These are phyloP conservation scores for Macrotus californicus DNA, from an alignment of 2,113 vertebrate species.

Conservation along the genomic window DNA sequence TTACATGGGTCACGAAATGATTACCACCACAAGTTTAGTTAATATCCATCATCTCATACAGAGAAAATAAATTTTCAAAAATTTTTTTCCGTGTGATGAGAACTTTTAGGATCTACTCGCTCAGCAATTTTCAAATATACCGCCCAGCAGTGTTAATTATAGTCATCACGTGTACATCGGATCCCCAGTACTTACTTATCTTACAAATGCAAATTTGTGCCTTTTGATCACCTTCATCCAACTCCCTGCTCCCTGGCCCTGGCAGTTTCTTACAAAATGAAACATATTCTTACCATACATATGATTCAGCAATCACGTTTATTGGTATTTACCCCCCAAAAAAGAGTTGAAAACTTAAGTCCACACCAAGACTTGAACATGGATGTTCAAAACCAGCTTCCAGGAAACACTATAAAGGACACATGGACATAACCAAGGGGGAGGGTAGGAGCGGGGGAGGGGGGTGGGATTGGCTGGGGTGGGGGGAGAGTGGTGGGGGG, in stretches of 20 bases:
- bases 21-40: neutral
- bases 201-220: neutral
- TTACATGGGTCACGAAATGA: neutral
- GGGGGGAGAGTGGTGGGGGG: no score
- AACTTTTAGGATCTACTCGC: neutral
- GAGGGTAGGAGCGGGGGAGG: no score
- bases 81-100: neutral
- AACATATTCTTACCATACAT: neutral
- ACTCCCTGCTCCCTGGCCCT: neutral
- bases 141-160: neutral
- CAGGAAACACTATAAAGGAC: no score
- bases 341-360: neutral
- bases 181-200: neutral
- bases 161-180: neutral
- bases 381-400: neutral
- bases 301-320: neutral
- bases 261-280: neutral
- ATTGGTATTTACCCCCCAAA: neutral
- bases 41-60: neutral
- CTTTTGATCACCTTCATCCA: neutral
- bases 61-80: neutral
- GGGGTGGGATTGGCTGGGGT: no score
- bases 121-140: neutral
- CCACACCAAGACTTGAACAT: neutral
- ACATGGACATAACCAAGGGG: no score